phyloP scores from a whole-genome alignment of 2,797 vertebrate genomes.

The Acrossocheilus wenchowensis region DNA sequence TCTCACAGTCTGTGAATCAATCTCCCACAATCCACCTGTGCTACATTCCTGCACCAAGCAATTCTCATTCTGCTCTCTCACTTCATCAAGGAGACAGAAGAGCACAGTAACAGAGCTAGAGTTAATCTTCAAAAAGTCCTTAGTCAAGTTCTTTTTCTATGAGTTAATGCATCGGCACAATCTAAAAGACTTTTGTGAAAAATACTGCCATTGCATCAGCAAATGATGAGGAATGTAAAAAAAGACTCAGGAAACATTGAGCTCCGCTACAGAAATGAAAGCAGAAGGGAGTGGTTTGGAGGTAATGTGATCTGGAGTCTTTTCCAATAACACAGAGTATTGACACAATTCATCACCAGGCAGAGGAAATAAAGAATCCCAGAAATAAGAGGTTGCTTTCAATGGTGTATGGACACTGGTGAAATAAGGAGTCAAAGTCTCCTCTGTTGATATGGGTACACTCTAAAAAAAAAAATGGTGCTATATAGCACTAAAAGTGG shows the following conservation, averaged over 20 bases:
- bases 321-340: conserved; percentile 73
- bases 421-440: neutral
- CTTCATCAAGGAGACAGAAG: conserved; percentile 15
- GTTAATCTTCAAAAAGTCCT: conserved; percentile 59
- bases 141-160: conserved; percentile 47
- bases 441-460: neutral
- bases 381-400: conserved; percentile 12
- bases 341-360: conserved; percentile 81
- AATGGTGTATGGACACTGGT: neutral
- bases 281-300: conserved; percentile 47
- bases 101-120: neutral
- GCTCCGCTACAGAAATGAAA: neutral
- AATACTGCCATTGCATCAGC: conserved; percentile 20
- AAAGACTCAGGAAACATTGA: neutral
- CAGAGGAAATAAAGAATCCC: conserved; percentile 60
- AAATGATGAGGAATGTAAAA: conserved; percentile 28
- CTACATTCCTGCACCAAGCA: conserved; percentile 68
- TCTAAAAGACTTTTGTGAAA: conserved; percentile 27
- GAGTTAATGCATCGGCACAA: neutral
- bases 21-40: conserved; percentile 78
- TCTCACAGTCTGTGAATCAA: conserved; percentile 61
- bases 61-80: conserved; percentile 56
- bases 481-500: too few relatives aligned
- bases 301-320: conserved; percentile 70
- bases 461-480: too few relatives aligned